These are phyloP conservation scores for Osmerus eperlanus DNA, from an alignment of 2,113 vertebrate species.

Conservation along the genomic window DNA sequence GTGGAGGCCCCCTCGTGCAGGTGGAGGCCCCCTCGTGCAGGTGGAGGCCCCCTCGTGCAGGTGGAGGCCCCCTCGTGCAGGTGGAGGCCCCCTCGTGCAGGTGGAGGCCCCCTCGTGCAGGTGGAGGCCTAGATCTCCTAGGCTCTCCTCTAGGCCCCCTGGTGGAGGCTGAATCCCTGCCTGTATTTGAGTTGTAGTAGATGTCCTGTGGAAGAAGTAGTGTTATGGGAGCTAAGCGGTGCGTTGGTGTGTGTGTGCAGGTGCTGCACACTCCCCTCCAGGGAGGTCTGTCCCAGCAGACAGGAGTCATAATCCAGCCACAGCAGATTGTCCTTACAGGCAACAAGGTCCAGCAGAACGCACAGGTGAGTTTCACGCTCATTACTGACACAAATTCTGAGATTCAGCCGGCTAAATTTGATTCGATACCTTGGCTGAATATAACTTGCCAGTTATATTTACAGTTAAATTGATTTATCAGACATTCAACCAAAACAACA, in stretches of 20 bases:
- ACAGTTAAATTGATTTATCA: too few species aligned
- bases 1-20: background rate
- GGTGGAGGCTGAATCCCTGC: background rate
- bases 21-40: background rate
- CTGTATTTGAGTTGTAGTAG: background rate
- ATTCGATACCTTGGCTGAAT: too few species aligned
- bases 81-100: background rate
- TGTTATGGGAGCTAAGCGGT: background rate
- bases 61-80: background rate
- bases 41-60: background rate
- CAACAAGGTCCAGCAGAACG: conserved; percentile 81
- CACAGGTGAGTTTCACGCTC: conserved; percentile 75
- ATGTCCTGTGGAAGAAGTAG: background rate
- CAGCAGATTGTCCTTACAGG: conserved; percentile 96
- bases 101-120: background rate
- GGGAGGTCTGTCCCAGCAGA: conserved; percentile 89
- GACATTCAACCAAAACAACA: too few species aligned
- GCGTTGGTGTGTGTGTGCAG: conserved; percentile 57
- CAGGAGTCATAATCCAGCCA: conserved; percentile 97
- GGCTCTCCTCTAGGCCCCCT: background rate
- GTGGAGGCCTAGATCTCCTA: background rate
- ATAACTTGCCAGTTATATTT: too few species aligned
- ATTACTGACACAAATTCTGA: too few species aligned
- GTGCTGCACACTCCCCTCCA: conserved; percentile 86
- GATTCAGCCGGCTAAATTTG: too few species aligned